Base-by-base conservation (phyloP, 2,888 invertebrate genomes). In the Conistra vaccinii region DNA sequence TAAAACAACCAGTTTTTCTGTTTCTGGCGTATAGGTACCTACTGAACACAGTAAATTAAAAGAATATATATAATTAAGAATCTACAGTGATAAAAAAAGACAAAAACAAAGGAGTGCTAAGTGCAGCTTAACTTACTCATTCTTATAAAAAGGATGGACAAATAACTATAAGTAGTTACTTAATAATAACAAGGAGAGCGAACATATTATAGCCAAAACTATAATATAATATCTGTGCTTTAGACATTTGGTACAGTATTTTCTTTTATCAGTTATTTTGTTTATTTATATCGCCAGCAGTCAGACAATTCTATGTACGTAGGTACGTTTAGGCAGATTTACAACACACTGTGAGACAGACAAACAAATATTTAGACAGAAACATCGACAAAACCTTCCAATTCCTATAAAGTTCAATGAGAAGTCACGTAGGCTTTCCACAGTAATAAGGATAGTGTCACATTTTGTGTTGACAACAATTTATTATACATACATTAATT, bases 401-500 rank as follows among this genome's bases (percentile, higher is more conserved):
- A n/a, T 55, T 32, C 20, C n/a, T 61, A 45, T 39, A 48, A 2
- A 67, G 6, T 29, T 35, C 26, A 55, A 57, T 61, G 60, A 65
- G 23, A 60, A 68, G 69, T 76, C 65, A 79, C 71, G 69, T 82
- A 71, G 20, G 67, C 39, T 76, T 42, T 58, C 48, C 26, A 61
- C 32, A 68, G 35, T 57, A 70, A n/a, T 26, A 66, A 58, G 66
- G 48, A 63, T 70, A 73, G 60, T 76, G 53, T 76, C 71, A 79
- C 60, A 73, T 78, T 78, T 62, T 69, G 42, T 73, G 62, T 69
- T 69, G 29, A 60, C 60, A 42, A 71, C 61, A 80, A 71, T 76
- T 68, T 73, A 55, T 39, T 62, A 76, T 65, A 81, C 67, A 76
- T 73, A 62, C 51, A 73, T 84, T 78, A 75, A 78, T 83, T 78